Conservation (phyloP, 1,140 invertebrate genomes). For the Lysiphlebus fabarum region DNA sequence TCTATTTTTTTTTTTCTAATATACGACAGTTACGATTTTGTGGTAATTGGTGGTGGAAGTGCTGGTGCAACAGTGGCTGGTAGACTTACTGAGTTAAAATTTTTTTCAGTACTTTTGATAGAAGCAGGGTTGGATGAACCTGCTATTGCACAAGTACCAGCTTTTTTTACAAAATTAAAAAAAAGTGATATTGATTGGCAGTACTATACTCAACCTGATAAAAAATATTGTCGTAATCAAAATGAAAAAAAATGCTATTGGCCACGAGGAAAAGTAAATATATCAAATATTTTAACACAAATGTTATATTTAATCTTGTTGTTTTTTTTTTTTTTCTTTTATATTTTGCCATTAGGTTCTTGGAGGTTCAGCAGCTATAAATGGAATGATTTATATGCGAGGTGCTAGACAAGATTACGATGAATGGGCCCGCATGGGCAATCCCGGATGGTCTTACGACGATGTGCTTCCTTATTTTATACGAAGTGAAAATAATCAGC, state of each 20-base stretch:
- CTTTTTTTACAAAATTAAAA: conserved; percentile 79
- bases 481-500: conserved; percentile 80
- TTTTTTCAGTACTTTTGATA: conserved; percentile 56
- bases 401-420: conserved; percentile 89
- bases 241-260: conserved; percentile 70
- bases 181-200: conserved; percentile 78
- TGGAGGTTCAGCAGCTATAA: conserved; percentile 92
- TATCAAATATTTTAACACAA: no score
- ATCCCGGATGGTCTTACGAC: conserved; percentile 85
- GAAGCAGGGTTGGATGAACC: conserved; percentile 73
- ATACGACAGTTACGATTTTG: conserved; percentile 36
- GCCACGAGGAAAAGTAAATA: conserved; percentile 77
- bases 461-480: conserved; percentile 85
- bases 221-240: conserved; percentile 70
- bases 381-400: conserved; percentile 95
- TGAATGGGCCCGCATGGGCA: conserved; percentile 81
- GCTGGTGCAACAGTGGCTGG: conserved; percentile 70
- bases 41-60: conserved; percentile 48
- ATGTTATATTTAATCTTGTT: no score
- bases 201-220: conserved; percentile 78
- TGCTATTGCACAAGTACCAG: conserved; percentile 74
- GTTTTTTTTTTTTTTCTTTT: no score
- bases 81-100: conserved; percentile 60
- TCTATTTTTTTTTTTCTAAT: no score
- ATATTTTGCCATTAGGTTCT: conserved; percentile 61